Base-by-base conservation (phyloP, 1,140 invertebrate species). In the Solen grandis region DNA sequence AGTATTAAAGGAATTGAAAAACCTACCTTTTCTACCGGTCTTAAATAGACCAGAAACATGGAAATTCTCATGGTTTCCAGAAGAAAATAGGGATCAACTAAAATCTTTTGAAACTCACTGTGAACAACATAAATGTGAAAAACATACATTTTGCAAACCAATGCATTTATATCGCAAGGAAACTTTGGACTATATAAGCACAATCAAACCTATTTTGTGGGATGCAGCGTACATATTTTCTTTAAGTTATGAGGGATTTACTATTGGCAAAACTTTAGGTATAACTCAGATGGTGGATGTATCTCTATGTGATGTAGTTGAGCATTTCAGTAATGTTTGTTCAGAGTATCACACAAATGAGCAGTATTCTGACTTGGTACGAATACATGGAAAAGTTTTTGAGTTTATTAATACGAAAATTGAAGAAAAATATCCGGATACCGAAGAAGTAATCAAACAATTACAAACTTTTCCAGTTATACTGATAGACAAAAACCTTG, bases 401-500 rank as follows among this genome's bases (percentile, higher is more conserved):
- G 29, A 60, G 2, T 27, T 16, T 60, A 16, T 27, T 60, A 2
- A 3, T 27, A 3, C 41, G 41, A 8, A 46, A 46, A 60, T 4
- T 60, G 57, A 22, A 25, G 16, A 1, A 3, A 60, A 29, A 60
- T n/a, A 27, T 27, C 16, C 57, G n/a, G 14, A 19, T 25, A 60
- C n/a, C 29, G 13, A 10, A 29, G 5, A 60, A 25, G 14, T 1
- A 22, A 27, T 2, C 29, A 29, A 60, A 60, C 57, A 25, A 16
- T 22, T 54, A 54, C 19, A 22, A 38, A 22, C 38, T 16, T 46
- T 22, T n/a, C 29, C 16, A 5, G 19, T 77, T 55, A 38, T 86
- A 16, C 41, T 78, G 13, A 65, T 66, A 29, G 77, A 60, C 14
- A 81, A 36, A 2, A 10, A 16, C 13, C 50, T 88, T 55, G 81